Percentiles rank a stretch among this genome's conserved stretches.
These are phyloP conservation scores for Pitta sordida DNA, from an alignment of 2,113 vertebrate genomes.

Conservation along the genomic window DNA sequence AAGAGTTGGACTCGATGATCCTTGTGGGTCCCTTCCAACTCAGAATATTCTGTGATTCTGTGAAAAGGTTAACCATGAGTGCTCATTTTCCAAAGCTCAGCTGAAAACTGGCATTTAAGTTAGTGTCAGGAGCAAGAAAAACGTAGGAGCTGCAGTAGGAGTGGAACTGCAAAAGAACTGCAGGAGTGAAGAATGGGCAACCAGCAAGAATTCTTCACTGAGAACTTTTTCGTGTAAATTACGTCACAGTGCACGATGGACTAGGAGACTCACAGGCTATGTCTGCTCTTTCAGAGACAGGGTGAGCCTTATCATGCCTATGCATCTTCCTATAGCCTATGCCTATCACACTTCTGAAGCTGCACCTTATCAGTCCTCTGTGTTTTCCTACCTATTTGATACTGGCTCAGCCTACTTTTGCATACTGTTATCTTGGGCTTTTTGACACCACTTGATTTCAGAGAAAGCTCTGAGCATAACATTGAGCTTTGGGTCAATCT, in stretches of 20 bases:
- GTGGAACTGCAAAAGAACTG: neutral
- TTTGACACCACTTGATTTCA: neutral
- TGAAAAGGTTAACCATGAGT: neutral
- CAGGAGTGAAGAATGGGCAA: neutral
- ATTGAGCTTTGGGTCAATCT: neutral
- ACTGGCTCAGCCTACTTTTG: neutral
- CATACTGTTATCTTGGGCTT: neutral
- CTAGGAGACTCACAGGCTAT: neutral
- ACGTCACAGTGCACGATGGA: neutral
- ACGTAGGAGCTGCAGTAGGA: neutral
- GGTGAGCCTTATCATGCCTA: neutral
- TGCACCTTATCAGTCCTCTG: neutral
- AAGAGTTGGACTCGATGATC: too few species aligned
- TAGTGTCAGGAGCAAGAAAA: neutral
- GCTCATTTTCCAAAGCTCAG: neutral
- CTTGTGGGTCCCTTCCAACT: too few species aligned
- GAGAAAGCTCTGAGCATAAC: neutral
- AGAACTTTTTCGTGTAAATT: neutral
- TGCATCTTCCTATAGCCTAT: too few species aligned
- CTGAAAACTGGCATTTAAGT: neutral
- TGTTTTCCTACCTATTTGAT: neutral
- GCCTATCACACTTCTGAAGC: neutral
- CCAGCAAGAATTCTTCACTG: neutral
- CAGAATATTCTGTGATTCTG: too few species aligned
- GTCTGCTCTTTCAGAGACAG: neutral